Base-by-base conservation (phyloP, 2,888 invertebrate genomes). In the Linnaemya vulpina region DNA sequence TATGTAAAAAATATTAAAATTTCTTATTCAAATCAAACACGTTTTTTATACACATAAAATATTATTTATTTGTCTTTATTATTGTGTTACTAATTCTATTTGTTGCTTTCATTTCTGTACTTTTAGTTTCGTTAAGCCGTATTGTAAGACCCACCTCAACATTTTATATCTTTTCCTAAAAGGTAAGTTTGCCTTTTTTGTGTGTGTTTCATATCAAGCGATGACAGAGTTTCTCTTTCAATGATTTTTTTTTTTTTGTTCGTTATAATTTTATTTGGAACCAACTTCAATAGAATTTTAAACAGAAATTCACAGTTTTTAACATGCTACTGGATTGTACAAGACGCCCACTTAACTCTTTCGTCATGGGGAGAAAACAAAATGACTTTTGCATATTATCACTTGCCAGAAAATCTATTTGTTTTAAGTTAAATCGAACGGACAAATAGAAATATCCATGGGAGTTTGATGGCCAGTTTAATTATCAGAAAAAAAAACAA, bases 81-180 rank as follows among this genome's bases (percentile, higher is more conserved):
- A 38, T 51, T 55, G n/a, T 75, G 55, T 65, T 53, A 77, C 67
- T 74, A 74, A 78, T 70, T 43, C 63, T 5, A 15, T 40, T 46
- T 38, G 9, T 25, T 49, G 53, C n/a, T 38, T 76, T 22, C 3
- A 55, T 10, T 73, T 1, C 7, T 79, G 62, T 82, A 85, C 85
- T 85, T 85, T 85, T 82, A 85, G 85, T 85, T 85, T 84, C 71
- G 55, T 67, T 75, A 11, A 38, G 1, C 20, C 8, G 40, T 7
- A n/a, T 30, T 55, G 40, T 25, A 65, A 82, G 78, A 78, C 85
- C 85, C 82, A 82, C 85, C 85, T 85, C 82, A 82, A 82, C 82
- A 85, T 63, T 81, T n/a, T 30, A 62, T 55, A 70, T 75, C 55
- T 58, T 53, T 63, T 67, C 22, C 51, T 58, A 78, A 58, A 82